Percentiles rank a stretch among this genome's conserved stretches.
phyloP scores from a whole-genome alignment of 1,140 invertebrate genomes.

The Sycophaga agraensis region DNA sequence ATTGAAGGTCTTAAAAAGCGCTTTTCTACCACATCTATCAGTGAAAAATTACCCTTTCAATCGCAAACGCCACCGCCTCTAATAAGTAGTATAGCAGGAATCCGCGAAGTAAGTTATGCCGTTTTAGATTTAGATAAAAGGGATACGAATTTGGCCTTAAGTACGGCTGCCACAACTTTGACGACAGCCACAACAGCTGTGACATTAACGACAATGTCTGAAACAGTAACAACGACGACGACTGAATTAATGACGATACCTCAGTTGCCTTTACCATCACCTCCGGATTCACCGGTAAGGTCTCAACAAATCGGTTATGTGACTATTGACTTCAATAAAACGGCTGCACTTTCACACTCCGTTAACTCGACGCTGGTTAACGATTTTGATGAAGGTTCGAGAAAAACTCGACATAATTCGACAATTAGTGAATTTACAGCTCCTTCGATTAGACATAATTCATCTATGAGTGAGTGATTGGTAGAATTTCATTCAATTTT shows the following conservation, averaged over 20 bases:
- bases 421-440: constrained; percentile 59
- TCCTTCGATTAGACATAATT: constrained; percentile 52
- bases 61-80: constrained; percentile 53
- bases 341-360: constrained; percentile 77
- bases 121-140: constrained; percentile 70
- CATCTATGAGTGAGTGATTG: constrained; percentile 63
- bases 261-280: constrained; percentile 34
- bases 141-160: constrained; percentile 29
- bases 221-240: not conserved
- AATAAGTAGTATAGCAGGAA: constrained; percentile 44
- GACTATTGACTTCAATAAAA: constrained; percentile 92
- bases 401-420: constrained; percentile 69
- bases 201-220: not conserved
- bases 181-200: not conserved
- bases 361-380: constrained; percentile 60
- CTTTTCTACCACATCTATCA: constrained; percentile 41
- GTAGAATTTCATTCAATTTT: constrained; percentile 17
- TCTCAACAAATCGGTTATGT: constrained; percentile 75
- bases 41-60: constrained; percentile 54
- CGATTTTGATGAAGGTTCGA: constrained; percentile 59
- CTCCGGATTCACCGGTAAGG: constrained; percentile 61
- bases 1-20: constrained; percentile 56
- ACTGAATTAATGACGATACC: constrained; percentile 8
- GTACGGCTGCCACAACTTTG: not conserved
- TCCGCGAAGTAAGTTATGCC: constrained; percentile 73